Evolutionary conservation across 2,113 vertebrate species (phyloP).

Genomic region (Cromileptes altivelis): DNA sequence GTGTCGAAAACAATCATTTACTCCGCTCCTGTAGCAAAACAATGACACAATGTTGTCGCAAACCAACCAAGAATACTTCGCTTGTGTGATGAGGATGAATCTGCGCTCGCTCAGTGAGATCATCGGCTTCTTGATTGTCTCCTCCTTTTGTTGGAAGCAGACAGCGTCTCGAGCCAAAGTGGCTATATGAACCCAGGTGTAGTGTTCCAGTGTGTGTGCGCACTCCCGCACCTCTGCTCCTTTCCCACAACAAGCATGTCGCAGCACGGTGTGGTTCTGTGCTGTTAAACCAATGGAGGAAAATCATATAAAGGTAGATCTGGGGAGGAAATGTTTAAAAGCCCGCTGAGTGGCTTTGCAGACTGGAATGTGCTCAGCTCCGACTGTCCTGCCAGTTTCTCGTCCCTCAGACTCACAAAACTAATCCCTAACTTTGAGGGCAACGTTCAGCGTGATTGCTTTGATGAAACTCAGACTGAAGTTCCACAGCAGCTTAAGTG

Average conservation of each 20-base stretch:
- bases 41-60: not conserved
- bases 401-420: constrained; percentile 23
- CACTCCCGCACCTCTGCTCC: constrained; percentile 12
- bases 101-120: constrained; percentile 17
- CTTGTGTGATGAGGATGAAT: not conserved
- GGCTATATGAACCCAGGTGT: constrained; percentile 44
- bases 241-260: not conserved
- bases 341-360: constrained; percentile 1
- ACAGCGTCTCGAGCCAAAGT: constrained; percentile 31
- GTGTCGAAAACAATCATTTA: constrained; percentile 32
- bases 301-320: not conserved
- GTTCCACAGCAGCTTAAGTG: constrained; percentile 67
- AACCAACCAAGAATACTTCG: not conserved
- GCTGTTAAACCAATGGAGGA: not conserved
- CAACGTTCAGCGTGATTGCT: constrained; percentile 33
- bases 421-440: constrained; percentile 62
- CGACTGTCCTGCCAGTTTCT: constrained; percentile 34
- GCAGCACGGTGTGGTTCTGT: not conserved
- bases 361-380: constrained; percentile 54
- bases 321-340: not conserved
- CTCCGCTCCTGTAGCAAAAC: constrained; percentile 1
- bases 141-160: constrained; percentile 25
- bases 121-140: constrained; percentile 11
- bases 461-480: constrained; percentile 50
- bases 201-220: constrained; percentile 21